phyloP scores from a whole-genome alignment of 2,888 invertebrate genomes.

The Hoplodrina ambigua region DNA sequence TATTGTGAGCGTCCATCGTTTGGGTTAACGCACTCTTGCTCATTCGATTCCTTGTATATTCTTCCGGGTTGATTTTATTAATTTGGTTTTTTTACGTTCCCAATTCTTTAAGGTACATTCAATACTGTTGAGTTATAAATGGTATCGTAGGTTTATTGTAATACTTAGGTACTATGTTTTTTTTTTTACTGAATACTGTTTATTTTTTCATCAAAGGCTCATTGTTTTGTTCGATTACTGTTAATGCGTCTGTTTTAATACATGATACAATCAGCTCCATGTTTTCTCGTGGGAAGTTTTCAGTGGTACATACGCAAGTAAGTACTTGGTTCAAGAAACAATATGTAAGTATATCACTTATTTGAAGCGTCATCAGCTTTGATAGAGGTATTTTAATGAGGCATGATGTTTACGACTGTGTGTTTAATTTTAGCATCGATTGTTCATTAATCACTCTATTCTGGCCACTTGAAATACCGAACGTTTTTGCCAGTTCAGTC shows the following conservation, averaged over 20 bases:
- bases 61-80: conserved; percentile 76
- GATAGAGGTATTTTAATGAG: conserved; percentile 45
- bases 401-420: conserved; percentile 42
- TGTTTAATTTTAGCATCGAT: conserved; percentile 66
- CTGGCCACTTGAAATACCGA: conserved; percentile 77
- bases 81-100: conserved; percentile 60
- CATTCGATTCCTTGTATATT: conserved; percentile 73
- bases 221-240: conserved; percentile 47
- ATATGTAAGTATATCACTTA: conserved; percentile 45
- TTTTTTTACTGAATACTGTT: conserved; percentile 17
- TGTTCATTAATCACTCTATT: conserved; percentile 72
- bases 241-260: conserved; percentile 46
- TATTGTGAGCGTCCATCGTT: conserved; percentile 75
- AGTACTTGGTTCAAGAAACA: conserved; percentile 38
- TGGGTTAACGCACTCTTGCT: conserved; percentile 83
- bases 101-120: conserved; percentile 35
- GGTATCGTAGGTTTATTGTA: conserved; percentile 18
- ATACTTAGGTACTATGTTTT: conserved; percentile 6
- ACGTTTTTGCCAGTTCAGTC: conserved; percentile 81
- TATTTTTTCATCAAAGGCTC: conserved; percentile 57
- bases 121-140: conserved; percentile 30
- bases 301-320: conserved; percentile 9
- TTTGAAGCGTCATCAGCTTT: conserved; percentile 42
- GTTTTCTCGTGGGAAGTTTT: conserved; percentile 62
- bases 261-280: conserved; percentile 50